Conservation (phyloP, 2,888 invertebrate genomes). For the Parnassius orleans region DNA sequence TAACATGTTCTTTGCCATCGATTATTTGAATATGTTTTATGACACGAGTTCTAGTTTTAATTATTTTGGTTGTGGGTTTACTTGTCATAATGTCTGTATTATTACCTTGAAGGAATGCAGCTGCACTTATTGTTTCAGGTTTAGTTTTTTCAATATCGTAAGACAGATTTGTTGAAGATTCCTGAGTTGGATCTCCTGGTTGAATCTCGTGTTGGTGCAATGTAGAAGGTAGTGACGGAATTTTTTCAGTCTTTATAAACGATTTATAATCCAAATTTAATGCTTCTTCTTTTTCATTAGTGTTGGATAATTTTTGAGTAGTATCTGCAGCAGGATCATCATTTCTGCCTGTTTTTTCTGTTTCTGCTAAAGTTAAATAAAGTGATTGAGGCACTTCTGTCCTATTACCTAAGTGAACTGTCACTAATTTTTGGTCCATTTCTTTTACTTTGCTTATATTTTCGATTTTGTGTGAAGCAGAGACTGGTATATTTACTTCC, state of each 20-base stretch:
- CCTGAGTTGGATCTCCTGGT: neutral
- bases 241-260: neutral
- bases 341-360: neutral
- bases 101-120: neutral
- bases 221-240: neutral
- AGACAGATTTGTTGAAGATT: neutral
- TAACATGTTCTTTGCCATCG: constrained; percentile 90
- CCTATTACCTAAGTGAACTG: neutral
- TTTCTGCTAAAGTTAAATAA: neutral
- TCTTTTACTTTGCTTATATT: constrained; percentile 2
- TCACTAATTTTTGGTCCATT: neutral
- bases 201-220: neutral
- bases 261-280: neutral
- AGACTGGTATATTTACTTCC: neutral
- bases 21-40: constrained; percentile 88
- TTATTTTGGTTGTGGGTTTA: constrained; percentile 43
- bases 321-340: too few species aligned
- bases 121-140: neutral
- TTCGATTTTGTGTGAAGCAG: neutral
- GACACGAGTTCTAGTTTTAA: constrained; percentile 83
- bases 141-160: neutral
- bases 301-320: too few species aligned
- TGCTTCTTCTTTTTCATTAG: neutral
- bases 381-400: neutral
- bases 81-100: constrained; percentile 28